A percentile compares a stretch with the other conserved stretches of the same genome.
These are phyloP conservation scores for Neodiprion pinetum DNA, from an alignment of 1,140 invertebrate species.

Conservation along the genomic window DNA sequence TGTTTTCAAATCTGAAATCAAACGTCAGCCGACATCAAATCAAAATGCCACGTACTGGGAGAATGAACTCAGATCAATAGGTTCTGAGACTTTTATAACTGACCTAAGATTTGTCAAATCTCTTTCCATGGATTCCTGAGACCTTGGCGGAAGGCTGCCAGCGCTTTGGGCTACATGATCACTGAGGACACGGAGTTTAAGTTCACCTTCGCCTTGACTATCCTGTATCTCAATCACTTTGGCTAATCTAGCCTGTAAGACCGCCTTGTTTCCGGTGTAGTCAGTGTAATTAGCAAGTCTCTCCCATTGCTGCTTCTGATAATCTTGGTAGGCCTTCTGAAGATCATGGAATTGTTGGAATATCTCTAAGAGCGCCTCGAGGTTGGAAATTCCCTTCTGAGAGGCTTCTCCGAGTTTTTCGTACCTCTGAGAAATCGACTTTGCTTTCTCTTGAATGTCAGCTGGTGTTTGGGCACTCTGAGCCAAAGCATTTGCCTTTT, in stretches of 20 bases:
- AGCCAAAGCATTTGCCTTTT: conserved; percentile 80
- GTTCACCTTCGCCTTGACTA: conserved; percentile 74
- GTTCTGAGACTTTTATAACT: conserved; percentile 18
- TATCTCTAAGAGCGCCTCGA: conserved; percentile 78
- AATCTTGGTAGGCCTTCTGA: conserved; percentile 84
- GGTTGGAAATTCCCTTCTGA: conserved; percentile 69
- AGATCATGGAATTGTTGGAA: conserved; percentile 86
- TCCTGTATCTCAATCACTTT: conserved; percentile 83
- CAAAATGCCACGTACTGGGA: background rate
- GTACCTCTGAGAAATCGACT: conserved; percentile 77
- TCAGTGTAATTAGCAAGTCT: conserved; percentile 78
- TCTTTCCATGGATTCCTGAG: conserved; percentile 81
- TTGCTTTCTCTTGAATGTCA: conserved; percentile 72
- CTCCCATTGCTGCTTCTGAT: conserved; percentile 89
- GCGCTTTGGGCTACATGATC: conserved; percentile 73
- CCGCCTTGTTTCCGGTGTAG: conserved; percentile 81
- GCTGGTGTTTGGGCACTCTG: conserved; percentile 68
- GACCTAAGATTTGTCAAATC: conserved; percentile 78
- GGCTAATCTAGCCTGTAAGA: conserved; percentile 73
- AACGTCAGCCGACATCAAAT: conserved; percentile 1
- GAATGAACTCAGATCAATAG: background rate
- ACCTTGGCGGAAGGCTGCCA: conserved; percentile 72
- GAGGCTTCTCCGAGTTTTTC: conserved; percentile 70
- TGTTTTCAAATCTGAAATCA: conserved; percentile 71
- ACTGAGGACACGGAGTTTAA: conserved; percentile 73